phyloP scores from a whole-genome alignment of 2,113 vertebrate species.

The Pseudorasbora parva region DNA sequence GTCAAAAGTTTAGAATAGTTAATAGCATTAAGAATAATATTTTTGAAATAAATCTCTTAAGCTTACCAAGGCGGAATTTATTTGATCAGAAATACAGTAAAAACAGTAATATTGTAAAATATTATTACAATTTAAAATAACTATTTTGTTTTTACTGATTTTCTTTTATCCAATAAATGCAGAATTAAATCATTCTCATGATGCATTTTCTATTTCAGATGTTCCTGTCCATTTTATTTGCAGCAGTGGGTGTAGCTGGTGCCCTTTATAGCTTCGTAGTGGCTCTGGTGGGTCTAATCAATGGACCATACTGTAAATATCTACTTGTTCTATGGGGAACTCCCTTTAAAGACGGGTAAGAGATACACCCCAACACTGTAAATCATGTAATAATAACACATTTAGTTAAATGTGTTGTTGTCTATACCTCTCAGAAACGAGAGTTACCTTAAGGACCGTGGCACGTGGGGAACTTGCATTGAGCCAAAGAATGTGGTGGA shows the following conservation, averaged over 20 bases:
- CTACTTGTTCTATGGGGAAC: background rate
- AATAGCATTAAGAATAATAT: background rate
- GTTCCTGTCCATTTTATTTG: constrained; percentile 79
- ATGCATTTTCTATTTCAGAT: constrained; percentile 69
- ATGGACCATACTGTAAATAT: constrained; percentile 71
- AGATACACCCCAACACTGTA: background rate
- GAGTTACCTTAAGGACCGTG: constrained; percentile 66
- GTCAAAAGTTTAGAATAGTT: background rate
- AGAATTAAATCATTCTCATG: background rate
- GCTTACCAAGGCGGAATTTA: too few relatives aligned
- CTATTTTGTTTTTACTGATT: too few relatives aligned
- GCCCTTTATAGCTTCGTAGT: constrained; percentile 75
- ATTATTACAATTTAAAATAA: too few relatives aligned
- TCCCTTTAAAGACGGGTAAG: constrained; percentile 73
- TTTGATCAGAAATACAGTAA: too few relatives aligned
- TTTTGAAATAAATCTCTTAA: too few relatives aligned
- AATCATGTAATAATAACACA: too few relatives aligned
- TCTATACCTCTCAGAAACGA: constrained; percentile 40
- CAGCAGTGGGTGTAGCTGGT: constrained; percentile 73
- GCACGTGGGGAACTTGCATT: constrained; percentile 47
- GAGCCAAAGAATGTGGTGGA: constrained; percentile 68
- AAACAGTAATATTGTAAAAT: too few relatives aligned
- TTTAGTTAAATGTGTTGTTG: background rate
- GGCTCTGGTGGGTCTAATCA: constrained; percentile 71
- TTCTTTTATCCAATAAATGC: too few relatives aligned